phyloP scores from a whole-genome alignment of 2,888 invertebrate species.

The Agapetus fuscipes region DNA sequence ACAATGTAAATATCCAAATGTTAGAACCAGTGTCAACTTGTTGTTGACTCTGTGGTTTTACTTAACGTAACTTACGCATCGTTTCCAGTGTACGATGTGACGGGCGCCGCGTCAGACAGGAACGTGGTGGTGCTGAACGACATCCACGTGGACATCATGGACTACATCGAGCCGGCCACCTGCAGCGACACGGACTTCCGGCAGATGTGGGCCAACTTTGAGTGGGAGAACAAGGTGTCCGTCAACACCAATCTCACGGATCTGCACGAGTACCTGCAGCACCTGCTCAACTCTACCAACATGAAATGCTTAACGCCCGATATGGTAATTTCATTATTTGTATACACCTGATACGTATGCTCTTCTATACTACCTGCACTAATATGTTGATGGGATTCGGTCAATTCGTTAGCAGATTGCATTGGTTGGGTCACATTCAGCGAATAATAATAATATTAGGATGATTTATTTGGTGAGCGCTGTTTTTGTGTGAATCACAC shows the following conservation, averaged over 20 bases:
- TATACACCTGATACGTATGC: background rate
- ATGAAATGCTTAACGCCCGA: conserved; percentile 99
- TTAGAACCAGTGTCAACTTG: too few species aligned
- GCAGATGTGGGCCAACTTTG: conserved; percentile 99
- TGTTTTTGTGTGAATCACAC: too few species aligned
- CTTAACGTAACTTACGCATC: too few species aligned
- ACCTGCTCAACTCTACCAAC: conserved; percentile 89
- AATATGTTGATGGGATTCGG: too few species aligned
- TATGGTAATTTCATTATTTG: conserved; percentile 58
- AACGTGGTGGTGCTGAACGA: conserved; percentile 98
- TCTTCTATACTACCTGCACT: too few species aligned
- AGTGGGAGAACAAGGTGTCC: conserved; percentile 99
- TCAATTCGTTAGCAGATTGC: background rate
- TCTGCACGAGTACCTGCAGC: conserved; percentile 84
- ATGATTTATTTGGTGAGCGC: too few species aligned
- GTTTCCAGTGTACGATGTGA: conserved; percentile 89
- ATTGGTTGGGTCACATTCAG: too few species aligned
- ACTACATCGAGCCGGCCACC: conserved; percentile 91
- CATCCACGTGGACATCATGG: conserved; percentile 99
- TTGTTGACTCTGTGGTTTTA: too few species aligned
- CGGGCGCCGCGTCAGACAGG: conserved; percentile 82
- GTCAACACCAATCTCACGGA: conserved; percentile 92
- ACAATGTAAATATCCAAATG: too few species aligned
- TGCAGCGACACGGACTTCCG: conserved; percentile 96
- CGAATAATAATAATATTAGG: too few species aligned